Conservation (phyloP, 1,140 invertebrate species). For the Paraescarpia echinospica region DNA sequence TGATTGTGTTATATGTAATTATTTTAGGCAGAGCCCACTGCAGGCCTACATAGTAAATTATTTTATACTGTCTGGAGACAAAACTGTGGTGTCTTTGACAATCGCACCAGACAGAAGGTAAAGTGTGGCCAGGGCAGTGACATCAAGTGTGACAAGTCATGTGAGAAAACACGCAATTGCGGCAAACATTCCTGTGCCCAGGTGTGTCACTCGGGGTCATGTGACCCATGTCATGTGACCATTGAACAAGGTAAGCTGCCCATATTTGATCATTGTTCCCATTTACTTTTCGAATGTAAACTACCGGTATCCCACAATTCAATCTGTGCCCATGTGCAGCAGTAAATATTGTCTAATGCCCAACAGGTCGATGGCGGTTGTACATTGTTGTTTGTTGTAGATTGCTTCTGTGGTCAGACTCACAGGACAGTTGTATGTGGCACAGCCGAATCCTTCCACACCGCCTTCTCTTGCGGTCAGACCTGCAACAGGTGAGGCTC, state of each 20-base stretch:
- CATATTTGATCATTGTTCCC: background rate
- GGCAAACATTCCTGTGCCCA: conserved; percentile 60
- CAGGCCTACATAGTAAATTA: background rate
- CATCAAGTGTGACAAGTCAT: conserved; percentile 30
- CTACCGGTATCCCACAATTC: no score
- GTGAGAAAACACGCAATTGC: conserved; percentile 50
- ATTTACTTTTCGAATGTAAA: no score
- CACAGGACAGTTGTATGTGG: conserved; percentile 62
- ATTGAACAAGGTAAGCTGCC: conserved; percentile 44
- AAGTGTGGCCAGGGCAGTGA: conserved; percentile 39
- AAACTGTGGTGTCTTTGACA: background rate
- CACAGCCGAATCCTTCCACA: conserved; percentile 41
- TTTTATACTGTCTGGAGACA: background rate
- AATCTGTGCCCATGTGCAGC: no score
- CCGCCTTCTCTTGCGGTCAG: conserved; percentile 54
- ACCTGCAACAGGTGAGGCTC: conserved; percentile 52
- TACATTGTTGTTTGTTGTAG: conserved; percentile 50
- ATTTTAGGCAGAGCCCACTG: no score
- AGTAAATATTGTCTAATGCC: no score
- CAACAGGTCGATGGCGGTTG: no score
- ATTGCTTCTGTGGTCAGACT: conserved; percentile 67
- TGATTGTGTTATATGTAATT: no score
- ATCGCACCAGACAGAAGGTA: conserved; percentile 38
- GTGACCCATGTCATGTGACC: conserved; percentile 48
- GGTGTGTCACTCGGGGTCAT: conserved; percentile 52